Conservation (phyloP, 1,140 invertebrate genomes). For the Microvelia longipes region DNA sequence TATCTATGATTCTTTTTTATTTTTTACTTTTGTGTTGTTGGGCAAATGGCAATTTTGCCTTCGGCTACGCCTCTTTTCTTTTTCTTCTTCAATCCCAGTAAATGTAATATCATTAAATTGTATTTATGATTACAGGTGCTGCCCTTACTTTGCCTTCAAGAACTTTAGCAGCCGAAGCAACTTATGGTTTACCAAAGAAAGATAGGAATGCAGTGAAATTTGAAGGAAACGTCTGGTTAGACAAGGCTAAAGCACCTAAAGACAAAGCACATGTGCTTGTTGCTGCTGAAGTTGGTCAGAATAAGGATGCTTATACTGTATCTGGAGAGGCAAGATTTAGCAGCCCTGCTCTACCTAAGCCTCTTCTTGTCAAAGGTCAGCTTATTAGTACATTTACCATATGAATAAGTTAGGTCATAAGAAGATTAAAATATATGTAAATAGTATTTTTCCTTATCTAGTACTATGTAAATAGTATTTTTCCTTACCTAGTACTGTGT, state of each 20-base stretch:
- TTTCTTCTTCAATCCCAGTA: too few species aligned
- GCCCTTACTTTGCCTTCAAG: background rate
- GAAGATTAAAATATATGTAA: too few species aligned
- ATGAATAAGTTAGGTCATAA: too few species aligned
- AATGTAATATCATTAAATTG: too few species aligned
- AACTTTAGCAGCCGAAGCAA: background rate
- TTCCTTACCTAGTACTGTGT: too few species aligned
- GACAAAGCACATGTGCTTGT: background rate
- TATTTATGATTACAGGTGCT: background rate
- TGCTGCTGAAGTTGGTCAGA: background rate
- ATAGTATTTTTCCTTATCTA: too few species aligned
- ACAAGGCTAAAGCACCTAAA: background rate
- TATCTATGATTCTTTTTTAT: too few species aligned
- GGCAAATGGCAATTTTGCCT: too few species aligned
- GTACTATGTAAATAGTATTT: too few species aligned
- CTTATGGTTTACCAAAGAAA: background rate
- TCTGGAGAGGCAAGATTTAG: background rate
- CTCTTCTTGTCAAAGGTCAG: background rate
- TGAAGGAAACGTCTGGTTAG: background rate
- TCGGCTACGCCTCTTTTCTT: too few species aligned
- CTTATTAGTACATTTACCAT: too few species aligned
- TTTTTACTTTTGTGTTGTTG: too few species aligned
- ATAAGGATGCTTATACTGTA: background rate
- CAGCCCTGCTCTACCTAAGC: background rate
- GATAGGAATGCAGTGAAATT: background rate